Evolutionary conservation across 2,888 invertebrate species (phyloP), one percentile per base, ranked within the genome.

Genomic region (Tolmerus cingulatus): DNA sequence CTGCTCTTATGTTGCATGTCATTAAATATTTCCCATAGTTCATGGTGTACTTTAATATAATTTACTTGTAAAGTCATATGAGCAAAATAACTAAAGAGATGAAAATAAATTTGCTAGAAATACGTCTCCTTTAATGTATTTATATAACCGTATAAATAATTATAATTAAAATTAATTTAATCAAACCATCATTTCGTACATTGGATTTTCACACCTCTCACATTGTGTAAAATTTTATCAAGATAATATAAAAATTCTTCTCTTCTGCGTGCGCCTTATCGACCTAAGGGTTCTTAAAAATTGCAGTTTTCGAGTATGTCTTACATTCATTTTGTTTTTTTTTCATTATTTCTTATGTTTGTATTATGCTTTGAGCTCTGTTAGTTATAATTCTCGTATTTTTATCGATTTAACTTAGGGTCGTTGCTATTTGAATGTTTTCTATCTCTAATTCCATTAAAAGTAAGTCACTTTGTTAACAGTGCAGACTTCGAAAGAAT

Each of bases 1-100:
- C 55, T 81, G 81, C 81, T 86, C 78, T 86, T 86, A 86, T 86
- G 76, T 51, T 81, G 66, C 66, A 66, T 66, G 66, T 37, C 76
- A 37, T 76, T 78, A 79, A 66, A 66, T 66, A 66, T 66, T 66
- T 66, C 23, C 66, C 66, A 66, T 87, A 66, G 81, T 79, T 55
- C 77, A 74, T 74, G 86, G 66, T 27, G 66, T 66, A 66, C 23
- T 82, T 87, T 30, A 76, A 74, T 86, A 82, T 86, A 81, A 81
- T 51, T 81, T 81, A 81, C 51, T 81, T 55, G 46, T 43, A 78
- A 34, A 27, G 30, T 30, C 51, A 37, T 51, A 81, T 81, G 81
- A 81, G 81, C 81, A 81, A 81, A 81, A 43, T 81, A 81, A 81
- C 55, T 81, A 81, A 51, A 81, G 14, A 81, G 81, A 81, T 81